phyloP scores from a whole-genome alignment of 2,888 invertebrate species.

The Chironomus tentans region DNA sequence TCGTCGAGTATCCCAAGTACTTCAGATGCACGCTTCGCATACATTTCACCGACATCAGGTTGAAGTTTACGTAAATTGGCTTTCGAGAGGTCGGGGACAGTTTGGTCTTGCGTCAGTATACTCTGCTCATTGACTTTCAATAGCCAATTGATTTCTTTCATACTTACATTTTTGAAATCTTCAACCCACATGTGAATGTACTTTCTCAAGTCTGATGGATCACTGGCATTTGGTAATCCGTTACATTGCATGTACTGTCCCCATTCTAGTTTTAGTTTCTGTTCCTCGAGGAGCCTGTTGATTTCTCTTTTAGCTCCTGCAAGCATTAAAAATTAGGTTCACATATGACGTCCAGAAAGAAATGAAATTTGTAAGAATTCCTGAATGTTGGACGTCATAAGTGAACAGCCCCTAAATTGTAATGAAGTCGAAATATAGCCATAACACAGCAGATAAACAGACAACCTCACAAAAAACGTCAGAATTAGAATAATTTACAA shows the following conservation, averaged over 20 bases:
- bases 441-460: too few species aligned
- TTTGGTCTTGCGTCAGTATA: slow-evolving; percentile 39
- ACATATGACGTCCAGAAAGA: too few species aligned
- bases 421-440: too few species aligned
- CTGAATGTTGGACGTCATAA: too few species aligned
- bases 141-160: slow-evolving; percentile 39
- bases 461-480: too few species aligned
- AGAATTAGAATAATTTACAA: too few species aligned
- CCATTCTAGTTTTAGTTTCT: slow-evolving; percentile 37
- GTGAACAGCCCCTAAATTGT: too few species aligned
- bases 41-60: slow-evolving; percentile 39
- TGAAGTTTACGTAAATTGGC: slow-evolving; percentile 36
- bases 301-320: slow-evolving; percentile 34
- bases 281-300: slow-evolving; percentile 35
- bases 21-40: slow-evolving; percentile 37
- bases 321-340: not conserved
- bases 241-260: slow-evolving; percentile 42
- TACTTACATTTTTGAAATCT: slow-evolving; percentile 34
- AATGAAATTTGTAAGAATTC: too few species aligned
- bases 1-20: slow-evolving; percentile 40
- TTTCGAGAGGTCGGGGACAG: slow-evolving; percentile 36
- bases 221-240: slow-evolving; percentile 39
- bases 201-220: slow-evolving; percentile 40
- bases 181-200: slow-evolving; percentile 41
- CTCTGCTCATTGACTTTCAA: slow-evolving; percentile 39